Base-by-base conservation (phyloP, 2,888 invertebrate genomes). In the Polylopha cassiicola region DNA sequence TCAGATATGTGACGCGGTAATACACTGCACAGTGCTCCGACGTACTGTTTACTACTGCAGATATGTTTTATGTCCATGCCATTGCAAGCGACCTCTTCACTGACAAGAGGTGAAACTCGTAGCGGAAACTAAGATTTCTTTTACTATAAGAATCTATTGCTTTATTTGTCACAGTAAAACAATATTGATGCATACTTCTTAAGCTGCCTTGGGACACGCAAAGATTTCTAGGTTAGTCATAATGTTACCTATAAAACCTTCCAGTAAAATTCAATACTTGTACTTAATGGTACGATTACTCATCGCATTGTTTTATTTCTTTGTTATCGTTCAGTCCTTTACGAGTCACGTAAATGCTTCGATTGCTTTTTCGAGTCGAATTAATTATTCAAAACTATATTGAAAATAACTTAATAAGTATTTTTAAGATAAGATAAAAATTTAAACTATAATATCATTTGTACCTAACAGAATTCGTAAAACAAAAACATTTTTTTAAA, bases 251-350 rank as follows among this genome's bases (percentile, higher is more conserved):
- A 26, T 7, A 3, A 18, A 30, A 23, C 29, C 37, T 37, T 30
- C 10, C 14, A 3, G n/a, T n/a, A n/a, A n/a, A n/a, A 23, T 17
- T 15, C 6, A 22, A 16, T 11, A 29, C 7, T 10, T 18, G 3
- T 1, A 3, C 9, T 1, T 29, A 29, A n/a, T n/a, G n/a, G n/a
- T n/a, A n/a, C 51, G 43, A 48, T 59, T 48, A 53, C 46, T 50
- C 47, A 49, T 34, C 38, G 49, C 45, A 52, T 55, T 59, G 60
- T 59, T 55, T 52, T 7, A 22, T n/a, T n/a, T 22, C 33, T 22
- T 23, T 15, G 15, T 15, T 33, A 22, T 37, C 11, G 17, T 20
- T 32, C 6, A 34, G 2, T 18, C 11, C 9, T 3, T 31, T 22
- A 28, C 14, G 14, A 27, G 3, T 2, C 23, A 28, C 18, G 11